Evolutionary conservation across 2,888 invertebrate genomes (phyloP).

Genomic region (Cheilosia pagana): DNA sequence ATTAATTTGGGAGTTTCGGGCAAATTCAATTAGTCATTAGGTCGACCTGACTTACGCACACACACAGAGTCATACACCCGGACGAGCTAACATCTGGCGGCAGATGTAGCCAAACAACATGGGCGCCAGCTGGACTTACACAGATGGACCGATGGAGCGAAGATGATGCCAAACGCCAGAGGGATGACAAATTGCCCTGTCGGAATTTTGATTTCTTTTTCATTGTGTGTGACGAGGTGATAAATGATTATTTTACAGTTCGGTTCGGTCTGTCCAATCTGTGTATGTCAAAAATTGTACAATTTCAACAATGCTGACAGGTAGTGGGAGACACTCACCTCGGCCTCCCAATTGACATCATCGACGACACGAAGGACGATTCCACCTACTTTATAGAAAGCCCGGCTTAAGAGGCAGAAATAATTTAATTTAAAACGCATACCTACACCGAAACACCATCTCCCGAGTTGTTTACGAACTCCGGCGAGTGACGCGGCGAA

Average conservation of each 20-base stretch:
- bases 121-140: background rate
- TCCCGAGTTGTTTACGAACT: conserved; percentile 45
- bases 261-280: background rate
- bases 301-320: conserved; percentile 11
- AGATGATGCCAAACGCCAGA: conserved; percentile 54
- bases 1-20: conserved; percentile 62
- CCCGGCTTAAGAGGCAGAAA: conserved; percentile 42
- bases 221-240: conserved; percentile 57
- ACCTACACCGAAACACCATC: background rate
- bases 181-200: conserved; percentile 62
- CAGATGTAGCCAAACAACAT: conserved; percentile 15
- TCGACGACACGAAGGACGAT: background rate
- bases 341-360: background rate
- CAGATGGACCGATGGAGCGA: conserved; percentile 14
- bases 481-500: conserved; percentile 54
- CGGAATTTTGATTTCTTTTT: conserved; percentile 52
- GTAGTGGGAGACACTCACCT: background rate
- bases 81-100: conserved; percentile 11
- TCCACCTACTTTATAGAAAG: background rate
- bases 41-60: background rate
- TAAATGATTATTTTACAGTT: conserved; percentile 60
- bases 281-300: conserved; percentile 22
- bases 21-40: conserved; percentile 70
- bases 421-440: conserved; percentile 63
- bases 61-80: background rate